Evolutionary conservation across 2,888 invertebrate species (phyloP), one percentile per base, ranked within the genome.

Genomic region (Proisotoma minuta): DNA sequence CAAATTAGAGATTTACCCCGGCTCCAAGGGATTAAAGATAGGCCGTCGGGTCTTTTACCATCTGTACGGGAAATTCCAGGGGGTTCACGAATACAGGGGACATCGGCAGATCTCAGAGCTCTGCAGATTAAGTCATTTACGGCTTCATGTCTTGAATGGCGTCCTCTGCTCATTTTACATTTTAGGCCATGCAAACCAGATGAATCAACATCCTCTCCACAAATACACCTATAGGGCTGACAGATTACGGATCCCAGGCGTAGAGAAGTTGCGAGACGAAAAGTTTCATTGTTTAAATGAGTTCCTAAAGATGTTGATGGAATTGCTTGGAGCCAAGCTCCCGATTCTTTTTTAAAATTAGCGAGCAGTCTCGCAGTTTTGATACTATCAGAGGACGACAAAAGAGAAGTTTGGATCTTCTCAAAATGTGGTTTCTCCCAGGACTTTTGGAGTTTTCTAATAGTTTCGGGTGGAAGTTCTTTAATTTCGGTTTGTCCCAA

Each of bases 21-120:
- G n/a, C 10, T 10, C 63, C 62, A 62, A 1, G 62, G 62, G 15
- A 53, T 58, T 1, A 58, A 20, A 1, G 58, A 34, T 18, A 62
- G 47, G 2, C 63, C 63, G 29, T 59, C 63, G 0, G 49, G 47
- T 2, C 62, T 28, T 48, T 51, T 57, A 2, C n/a, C n/a, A n/a
- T n/a, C n/a, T n/a, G n/a, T n/a, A n/a, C n/a, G n/a, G n/a, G n/a
- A n/a, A n/a, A n/a, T n/a, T n/a, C n/a, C n/a, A n/a, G n/a, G n/a
- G n/a, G n/a, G n/a, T n/a, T n/a, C n/a, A n/a, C n/a, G n/a, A n/a
- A n/a, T n/a, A n/a, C n/a, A n/a, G n/a, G n/a, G n/a, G n/a, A n/a
- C n/a, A n/a, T n/a, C n/a, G n/a, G n/a, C n/a, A n/a, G n/a, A n/a
- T n/a, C n/a, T n/a, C n/a, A n/a, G n/a, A n/a, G n/a, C n/a, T n/a